A percentile compares a stretch with the other conserved stretches of the same genome.
Conservation (phyloP, 2,888 invertebrate genomes). For the Agonopterix heracliana region DNA sequence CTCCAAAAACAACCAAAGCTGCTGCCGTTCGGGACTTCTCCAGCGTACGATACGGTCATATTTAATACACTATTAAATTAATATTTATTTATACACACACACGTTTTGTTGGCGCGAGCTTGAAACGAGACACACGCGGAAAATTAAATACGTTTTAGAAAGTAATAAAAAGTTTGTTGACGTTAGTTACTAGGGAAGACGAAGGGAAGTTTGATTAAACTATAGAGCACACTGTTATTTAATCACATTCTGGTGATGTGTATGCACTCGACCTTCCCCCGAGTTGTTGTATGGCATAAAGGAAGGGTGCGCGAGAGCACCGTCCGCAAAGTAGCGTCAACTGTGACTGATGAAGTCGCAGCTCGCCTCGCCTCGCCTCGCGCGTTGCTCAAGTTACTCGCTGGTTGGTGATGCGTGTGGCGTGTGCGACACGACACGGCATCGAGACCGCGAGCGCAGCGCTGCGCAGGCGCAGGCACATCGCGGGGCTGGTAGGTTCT, state of each 20-base stretch:
- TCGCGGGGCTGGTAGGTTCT: conserved; percentile 17
- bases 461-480: conserved; percentile 20
- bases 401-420: conserved; percentile 38
- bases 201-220: conserved; percentile 48
- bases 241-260: conserved; percentile 69
- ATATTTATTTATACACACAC: conserved; percentile 69
- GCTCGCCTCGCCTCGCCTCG: conserved; percentile 35
- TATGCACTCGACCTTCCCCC: conserved; percentile 51
- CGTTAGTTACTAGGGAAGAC: conserved; percentile 51
- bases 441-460: conserved; percentile 18
- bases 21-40: conserved; percentile 93
- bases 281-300: conserved; percentile 40
- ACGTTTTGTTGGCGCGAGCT: conserved; percentile 64
- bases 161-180: conserved; percentile 62
- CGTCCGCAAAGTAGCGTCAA: conserved; percentile 46
- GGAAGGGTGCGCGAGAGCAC: conserved; percentile 43
- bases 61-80: conserved; percentile 49
- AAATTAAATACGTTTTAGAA: conserved; percentile 72
- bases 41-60: conserved; percentile 94
- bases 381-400: conserved; percentile 42
- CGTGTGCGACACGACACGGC: too few relatives aligned
- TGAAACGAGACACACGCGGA: conserved; percentile 65
- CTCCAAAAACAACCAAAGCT: conserved; percentile 95
- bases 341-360: conserved; percentile 45
- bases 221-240: conserved; percentile 49